phyloP scores from a whole-genome alignment of 1,140 invertebrate genomes.

The Spodoptera frugiperda region DNA sequence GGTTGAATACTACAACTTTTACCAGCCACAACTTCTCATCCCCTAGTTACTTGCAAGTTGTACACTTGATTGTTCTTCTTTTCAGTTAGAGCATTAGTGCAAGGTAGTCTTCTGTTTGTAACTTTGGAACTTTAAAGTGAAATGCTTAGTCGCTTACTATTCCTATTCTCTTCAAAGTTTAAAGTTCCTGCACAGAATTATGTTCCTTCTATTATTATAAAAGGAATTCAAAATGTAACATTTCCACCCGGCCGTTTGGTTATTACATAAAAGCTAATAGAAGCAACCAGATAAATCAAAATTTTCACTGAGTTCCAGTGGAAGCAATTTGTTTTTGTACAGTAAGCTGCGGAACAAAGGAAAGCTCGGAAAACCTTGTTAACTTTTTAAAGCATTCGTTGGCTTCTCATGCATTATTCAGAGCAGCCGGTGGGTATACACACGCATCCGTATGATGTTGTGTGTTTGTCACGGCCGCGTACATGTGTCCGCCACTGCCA shows the following conservation, averaged over 20 bases:
- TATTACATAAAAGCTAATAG: constrained; percentile 16
- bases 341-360: constrained; percentile 75
- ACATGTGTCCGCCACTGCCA: constrained; percentile 65
- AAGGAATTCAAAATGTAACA: no score
- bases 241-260: not conserved
- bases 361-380: constrained; percentile 82
- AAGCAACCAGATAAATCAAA: constrained; percentile 52
- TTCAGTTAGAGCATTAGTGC: not conserved
- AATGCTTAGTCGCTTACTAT: no score
- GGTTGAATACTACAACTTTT: constrained; percentile 66
- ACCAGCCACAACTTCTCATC: constrained; percentile 57
- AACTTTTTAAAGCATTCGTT: constrained; percentile 83
- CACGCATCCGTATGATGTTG: constrained; percentile 56
- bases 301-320: constrained; percentile 55
- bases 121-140: not conserved
- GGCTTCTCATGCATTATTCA: constrained; percentile 81
- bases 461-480: constrained; percentile 61
- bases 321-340: constrained; percentile 74
- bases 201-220: no score
- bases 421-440: constrained; percentile 60
- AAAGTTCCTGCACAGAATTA: not conserved
- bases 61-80: constrained; percentile 51
- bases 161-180: not conserved
- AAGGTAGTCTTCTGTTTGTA: no score
- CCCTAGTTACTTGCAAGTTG: constrained; percentile 4